Evolutionary conservation across 2,113 vertebrate genomes (phyloP), one percentile per base, ranked within the genome.

Genomic region (Lophius piscatorius): DNA sequence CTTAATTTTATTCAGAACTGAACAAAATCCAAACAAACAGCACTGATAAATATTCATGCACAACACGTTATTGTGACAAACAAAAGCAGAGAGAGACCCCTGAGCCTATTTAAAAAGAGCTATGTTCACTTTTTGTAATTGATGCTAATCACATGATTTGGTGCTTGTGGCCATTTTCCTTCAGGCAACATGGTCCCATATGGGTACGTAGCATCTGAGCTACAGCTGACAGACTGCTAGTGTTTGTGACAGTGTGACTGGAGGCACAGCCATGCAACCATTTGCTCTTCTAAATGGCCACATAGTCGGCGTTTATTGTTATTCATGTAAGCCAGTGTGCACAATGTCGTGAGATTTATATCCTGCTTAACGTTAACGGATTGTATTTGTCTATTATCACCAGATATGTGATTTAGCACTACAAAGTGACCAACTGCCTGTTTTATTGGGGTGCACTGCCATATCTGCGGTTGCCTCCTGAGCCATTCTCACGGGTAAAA

Each of bases 81-180:
- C 26, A 28, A 28, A 31, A 31, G 29, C 9, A 31, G n/a, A 31
- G 29, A 31, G 14, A 54, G 31, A 28, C 21, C 46, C 17, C 18
- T 24, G 35, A 60, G 54, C 12, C 34, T 45, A 17, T 59, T 51
- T 60, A 22, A 58, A 64, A 62, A 45, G 8, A 36, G 28, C 31
- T 28, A 33, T 14, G 52, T 66, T 66, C 31, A 44, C 29, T 47
- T 56, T 78, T 47, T 58, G 39, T 46, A 45, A 68, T 47, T 51
- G 24, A 60, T 50, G 39, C 46, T 49, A 29, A 64, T 39, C 48
- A 44, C 59, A 40, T 29, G 26, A 40, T 51, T 47, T 45, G 45
- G 38, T 66, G 69, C 62, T 70, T 60, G 46, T 75, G 47, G 70
- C 66, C 17, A 6, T 40, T 54, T 69, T 60, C 54, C 70, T 31